Base-by-base conservation (phyloP, 1,140 invertebrate species). In the Drosophila pallidifrons region DNA sequence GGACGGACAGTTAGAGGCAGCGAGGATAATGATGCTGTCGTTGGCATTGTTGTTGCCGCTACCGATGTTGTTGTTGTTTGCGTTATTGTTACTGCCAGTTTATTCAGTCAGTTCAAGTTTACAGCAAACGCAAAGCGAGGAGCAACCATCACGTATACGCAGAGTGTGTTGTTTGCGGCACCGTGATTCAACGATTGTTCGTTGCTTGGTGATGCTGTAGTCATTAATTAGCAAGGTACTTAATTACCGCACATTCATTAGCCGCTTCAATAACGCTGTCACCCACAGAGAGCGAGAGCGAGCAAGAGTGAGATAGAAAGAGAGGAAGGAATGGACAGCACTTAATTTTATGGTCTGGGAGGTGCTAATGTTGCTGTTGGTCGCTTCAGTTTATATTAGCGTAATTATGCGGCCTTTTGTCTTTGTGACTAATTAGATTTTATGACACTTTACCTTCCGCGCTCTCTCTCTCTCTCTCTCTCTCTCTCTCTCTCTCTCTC, bases 211-310 rank as follows among this genome's bases (percentile, higher is more conserved):
- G 86, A 79, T 90, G 81, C 78, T 76, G 78, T 86, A 85, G 85
- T 79, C 91, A 92, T 92, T 92, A 92, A 92, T 92, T 92, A 92
- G 91, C 91, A 92, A 91, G 91, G 79, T 92, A 91, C 91, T 92
- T 92, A 92, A 92, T 92, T 92, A 92, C 88, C 91, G 85, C 91
- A 92, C 87, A 91, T 91, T 91, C 91, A 91, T 91, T 91, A 89
- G 90, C 75, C 77, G 85, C 82, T 77, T 91, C 88, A 91, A 91
- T 91, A 81, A 79, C 66, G 57, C 83, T 77, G 77, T 64, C 73
- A 45, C 20, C n/a, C 46, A 58, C 11, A 41, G 43, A 65, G 30
- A 46, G 47, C 32, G 3, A 58, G 16, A 32, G 16, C 32, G 11
- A 32, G n/a, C 6, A 20, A 64, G 30, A 55, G 51, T 1, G 30